A percentile compares a stretch with the other conserved stretches of the same genome.
These are phyloP conservation scores for Leptoteleia sp. DNA, from an alignment of 1,140 invertebrate genomes.

Conservation along the genomic window DNA sequence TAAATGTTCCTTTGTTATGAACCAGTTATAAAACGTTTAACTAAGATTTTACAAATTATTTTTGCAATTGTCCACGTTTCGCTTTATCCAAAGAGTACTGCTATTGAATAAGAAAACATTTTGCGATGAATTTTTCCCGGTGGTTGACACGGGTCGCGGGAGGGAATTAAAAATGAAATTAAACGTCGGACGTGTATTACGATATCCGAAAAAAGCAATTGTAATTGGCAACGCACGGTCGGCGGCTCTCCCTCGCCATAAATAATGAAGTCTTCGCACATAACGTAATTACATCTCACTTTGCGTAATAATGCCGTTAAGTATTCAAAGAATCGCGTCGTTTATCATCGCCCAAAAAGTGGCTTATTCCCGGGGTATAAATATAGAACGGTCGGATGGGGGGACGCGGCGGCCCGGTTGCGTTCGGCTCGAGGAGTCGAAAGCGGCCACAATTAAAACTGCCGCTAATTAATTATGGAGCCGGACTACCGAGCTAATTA, in stretches of 20 bases:
- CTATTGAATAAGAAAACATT: too few relatives aligned
- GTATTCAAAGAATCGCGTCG: slow-evolving; percentile 57
- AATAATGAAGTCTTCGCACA: slow-evolving; percentile 27
- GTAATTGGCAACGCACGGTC: not conserved
- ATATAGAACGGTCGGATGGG: slow-evolving; percentile 40
- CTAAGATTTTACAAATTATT: too few relatives aligned
- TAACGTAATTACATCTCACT: slow-evolving; percentile 31
- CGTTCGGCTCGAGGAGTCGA: slow-evolving; percentile 24
- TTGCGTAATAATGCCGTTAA: slow-evolving; percentile 45
- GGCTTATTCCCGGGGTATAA: slow-evolving; percentile 38
- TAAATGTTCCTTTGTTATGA: too few relatives aligned
- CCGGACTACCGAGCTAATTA: slow-evolving; percentile 69
- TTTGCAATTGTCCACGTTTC: too few relatives aligned
- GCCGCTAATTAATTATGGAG: slow-evolving; percentile 70
- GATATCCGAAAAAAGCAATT: not conserved
- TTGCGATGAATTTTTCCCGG: too few relatives aligned
- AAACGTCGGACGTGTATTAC: too few relatives aligned
- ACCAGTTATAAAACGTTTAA: too few relatives aligned
- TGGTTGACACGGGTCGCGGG: too few relatives aligned
- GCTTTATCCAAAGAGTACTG: too few relatives aligned
- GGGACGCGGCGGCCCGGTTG: slow-evolving; percentile 20
- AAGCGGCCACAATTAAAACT: slow-evolving; percentile 57
- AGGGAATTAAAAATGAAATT: too few relatives aligned
- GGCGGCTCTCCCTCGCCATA: not conserved
- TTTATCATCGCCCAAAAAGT: slow-evolving; percentile 58